A percentile compares a stretch with the other conserved stretches of the same genome.
phyloP scores from a whole-genome alignment of 2,113 vertebrate genomes.

The Nyctibius bracteatus region DNA sequence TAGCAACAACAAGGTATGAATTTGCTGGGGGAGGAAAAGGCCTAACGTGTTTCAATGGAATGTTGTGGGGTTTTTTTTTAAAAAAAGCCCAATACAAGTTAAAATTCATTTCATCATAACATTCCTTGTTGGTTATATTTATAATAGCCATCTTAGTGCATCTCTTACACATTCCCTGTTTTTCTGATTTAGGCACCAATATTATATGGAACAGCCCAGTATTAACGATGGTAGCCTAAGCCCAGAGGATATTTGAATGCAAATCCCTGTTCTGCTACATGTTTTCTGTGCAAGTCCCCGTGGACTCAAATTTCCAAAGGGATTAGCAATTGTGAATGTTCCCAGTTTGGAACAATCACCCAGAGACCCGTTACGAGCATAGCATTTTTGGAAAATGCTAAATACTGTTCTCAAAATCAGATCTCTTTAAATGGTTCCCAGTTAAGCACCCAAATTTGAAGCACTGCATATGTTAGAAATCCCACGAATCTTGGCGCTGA shows the following conservation, averaged over 20 bases:
- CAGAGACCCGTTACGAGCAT: neutral
- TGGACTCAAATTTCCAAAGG: neutral
- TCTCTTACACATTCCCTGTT: neutral
- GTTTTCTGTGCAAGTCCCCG: neutral
- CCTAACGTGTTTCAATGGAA: neutral
- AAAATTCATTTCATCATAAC: neutral
- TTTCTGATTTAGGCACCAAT: neutral
- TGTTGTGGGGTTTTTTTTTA: neutral
- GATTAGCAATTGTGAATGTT: neutral
- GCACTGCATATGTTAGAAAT: neutral
- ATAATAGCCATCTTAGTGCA: neutral
- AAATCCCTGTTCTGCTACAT: neutral
- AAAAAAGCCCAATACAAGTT: neutral
- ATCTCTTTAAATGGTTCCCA: neutral
- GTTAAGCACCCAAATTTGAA: neutral
- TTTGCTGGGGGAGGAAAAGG: neutral
- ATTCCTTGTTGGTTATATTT: neutral
- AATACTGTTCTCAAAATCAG: neutral
- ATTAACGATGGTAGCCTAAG: rapidly evolving
- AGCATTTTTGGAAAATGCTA: neutral
- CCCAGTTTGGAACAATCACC: neutral
- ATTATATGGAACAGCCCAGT: neutral
- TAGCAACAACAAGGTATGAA: neutral
- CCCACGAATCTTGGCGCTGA: neutral
- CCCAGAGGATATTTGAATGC: neutral